Base-by-base conservation (phyloP, 2,888 invertebrate genomes). In the Desoria tigrina region DNA sequence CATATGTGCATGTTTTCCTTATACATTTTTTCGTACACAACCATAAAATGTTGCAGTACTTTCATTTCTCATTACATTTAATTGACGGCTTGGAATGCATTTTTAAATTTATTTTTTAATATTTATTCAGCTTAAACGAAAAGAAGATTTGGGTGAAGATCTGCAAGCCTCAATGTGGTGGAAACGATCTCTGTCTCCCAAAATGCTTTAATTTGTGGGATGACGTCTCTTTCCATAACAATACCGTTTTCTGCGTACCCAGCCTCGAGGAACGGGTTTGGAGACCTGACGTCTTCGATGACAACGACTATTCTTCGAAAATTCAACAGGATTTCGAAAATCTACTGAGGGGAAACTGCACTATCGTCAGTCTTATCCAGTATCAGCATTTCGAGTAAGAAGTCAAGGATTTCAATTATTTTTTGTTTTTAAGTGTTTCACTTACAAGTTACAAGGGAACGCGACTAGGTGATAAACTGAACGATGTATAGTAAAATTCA, bases 191-290 rank as follows among this genome's bases (percentile, higher is more conserved):
- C 14, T 70, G 66, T 39, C 57, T 70, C 0, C 69, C 69, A 32
- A 70, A 70, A 60, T 70, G 69, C 32, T 70, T 66, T 39, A 64
- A 64, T 53, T 57, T 70, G 45, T 70, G 69, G 69, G 66, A 70
- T 49, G 69, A 70, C 26, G 66, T 70, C 2, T 62, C 66, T 6
- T 67, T 70, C 37, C 63, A 61, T 50, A 70, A 70, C 53, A 66
- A 67, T 24, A 62, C 69, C 1, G 62, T 65, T 14, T 42, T 50
- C 16, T 70, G 69, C 32, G 51, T 63, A 37, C 62, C 69, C n/a
- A 66, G 64, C 42, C 37, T 67, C 39, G 66, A 70, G 28, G 69
- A 51, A 16, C 45, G 27, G 39, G 24, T 66, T 26, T 70, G 69
- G 69, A 66, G 64, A 28, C 69, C 69, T 21, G 66, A 67, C 42